Base-by-base conservation (phyloP, 2,797 vertebrate species). In the Ambastaia sidthimunki region DNA sequence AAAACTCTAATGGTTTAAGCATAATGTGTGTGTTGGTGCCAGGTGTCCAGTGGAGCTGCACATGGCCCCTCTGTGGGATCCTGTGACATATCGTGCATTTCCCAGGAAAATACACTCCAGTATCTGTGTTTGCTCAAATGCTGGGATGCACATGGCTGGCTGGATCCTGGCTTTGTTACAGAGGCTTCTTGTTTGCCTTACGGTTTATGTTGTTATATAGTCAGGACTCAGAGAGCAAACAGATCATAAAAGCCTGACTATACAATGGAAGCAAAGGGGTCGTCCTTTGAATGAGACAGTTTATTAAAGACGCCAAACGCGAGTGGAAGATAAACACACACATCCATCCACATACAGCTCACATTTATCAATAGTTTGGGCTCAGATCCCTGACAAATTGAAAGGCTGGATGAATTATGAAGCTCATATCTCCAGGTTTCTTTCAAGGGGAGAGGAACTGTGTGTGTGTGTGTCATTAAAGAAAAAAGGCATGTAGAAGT, bases 31-130 rank as follows among this genome's bases (percentile, higher is more conserved):
- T 69, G 79, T 50, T 65, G 69, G 66, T 84, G 76, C 82, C 85
- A 86, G 83, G 85, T 86, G 83, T 81, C 84, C 18, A 21, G 34
- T 82, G 81, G 84, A 82, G 86, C 74, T 88, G 86, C 89, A 84
- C 85, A 88, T 41, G 84, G 84, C 88, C 73, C 90, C 91, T 92
- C 90, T 79, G 85, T 59, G 82, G 87, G 89, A 92, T 92, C 90
- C 89, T 88, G 89, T 92, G 88, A 90, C 88, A 91, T 28, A 12
- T 89, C 87, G 86, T 88, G 88, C 89, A 86, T 89, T 90, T 89
- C 89, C 82, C 52, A 48, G 12, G 76, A 87, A 86, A 82, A 66
- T 0, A 31, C 54, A 54, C 41, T 28, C 47, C 21, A 13, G 65
- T 78, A 71, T 74, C 11, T 52, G 65, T 74, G 62, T 70, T 75